These are phyloP conservation scores for Caenorhabditis parvicauda DNA, from an alignment of 2,888 invertebrate genomes.

Conservation along the genomic window DNA sequence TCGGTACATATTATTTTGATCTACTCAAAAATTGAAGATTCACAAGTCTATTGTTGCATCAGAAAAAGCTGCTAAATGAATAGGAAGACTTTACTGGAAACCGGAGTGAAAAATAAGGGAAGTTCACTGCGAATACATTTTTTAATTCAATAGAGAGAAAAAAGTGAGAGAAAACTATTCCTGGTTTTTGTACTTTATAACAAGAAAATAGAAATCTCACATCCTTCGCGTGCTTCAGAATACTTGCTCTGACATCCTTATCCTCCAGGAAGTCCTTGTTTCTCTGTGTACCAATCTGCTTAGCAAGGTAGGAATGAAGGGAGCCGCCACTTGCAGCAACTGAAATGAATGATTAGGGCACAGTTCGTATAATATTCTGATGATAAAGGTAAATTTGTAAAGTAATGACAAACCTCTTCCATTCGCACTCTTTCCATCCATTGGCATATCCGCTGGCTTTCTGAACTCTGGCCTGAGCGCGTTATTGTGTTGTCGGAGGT, in stretches of 20 bases:
- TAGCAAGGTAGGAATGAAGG: conserved; percentile 89
- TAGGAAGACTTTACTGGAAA: neutral
- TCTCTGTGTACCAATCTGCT: conserved; percentile 78
- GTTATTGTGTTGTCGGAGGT: conserved; percentile 62
- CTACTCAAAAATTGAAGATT: neutral
- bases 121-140: no score
- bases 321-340: conserved; percentile 76
- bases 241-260: conserved; percentile 57
- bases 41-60: no score
- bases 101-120: neutral
- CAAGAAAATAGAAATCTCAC: conserved; percentile 17
- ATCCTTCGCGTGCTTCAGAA: conserved; percentile 60
- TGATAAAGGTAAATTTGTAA: conserved; percentile 9
- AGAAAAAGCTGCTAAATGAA: no score
- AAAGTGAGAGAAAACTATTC: no score
- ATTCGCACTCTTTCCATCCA: conserved; percentile 66
- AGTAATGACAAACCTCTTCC: conserved; percentile 20
- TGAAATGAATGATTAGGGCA: conserved; percentile 63
- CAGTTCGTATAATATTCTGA: conserved; percentile 13
- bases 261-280: conserved; percentile 57
- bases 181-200: no score
- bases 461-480: conserved; percentile 62
- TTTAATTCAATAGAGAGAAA: no score
- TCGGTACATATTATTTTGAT: neutral
- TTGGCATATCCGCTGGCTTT: conserved; percentile 68